Conservation (phyloP, 2,797 vertebrate genomes). For the Eurystomus glaucurus region DNA sequence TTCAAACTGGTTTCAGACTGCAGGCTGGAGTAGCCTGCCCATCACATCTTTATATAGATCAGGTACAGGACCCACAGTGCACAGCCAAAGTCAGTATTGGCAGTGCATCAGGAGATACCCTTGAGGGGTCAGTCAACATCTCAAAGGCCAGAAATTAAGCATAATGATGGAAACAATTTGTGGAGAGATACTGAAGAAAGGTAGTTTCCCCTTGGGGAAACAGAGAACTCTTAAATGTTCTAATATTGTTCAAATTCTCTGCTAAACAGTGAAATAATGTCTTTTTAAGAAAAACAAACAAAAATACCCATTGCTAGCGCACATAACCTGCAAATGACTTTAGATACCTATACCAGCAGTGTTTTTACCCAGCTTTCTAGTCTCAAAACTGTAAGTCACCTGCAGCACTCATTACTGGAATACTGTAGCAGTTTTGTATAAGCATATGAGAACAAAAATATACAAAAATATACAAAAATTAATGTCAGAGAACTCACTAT, state of each 20-base stretch:
- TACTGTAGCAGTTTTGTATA: background rate
- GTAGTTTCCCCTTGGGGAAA: background rate
- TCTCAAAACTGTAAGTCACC: background rate
- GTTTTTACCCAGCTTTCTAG: background rate
- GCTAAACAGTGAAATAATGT: background rate
- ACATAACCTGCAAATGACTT: background rate
- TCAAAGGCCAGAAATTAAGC: background rate
- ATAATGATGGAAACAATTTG: background rate
- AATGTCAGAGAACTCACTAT: background rate
- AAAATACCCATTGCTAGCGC: background rate
- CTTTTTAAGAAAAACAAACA: background rate
- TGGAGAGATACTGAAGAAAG: background rate
- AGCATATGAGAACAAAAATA: background rate
- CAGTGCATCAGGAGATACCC: background rate
- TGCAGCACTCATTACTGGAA: background rate
- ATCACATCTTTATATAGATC: background rate
- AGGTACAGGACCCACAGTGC: background rate
- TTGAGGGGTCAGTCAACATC: background rate
- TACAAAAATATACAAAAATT: background rate
- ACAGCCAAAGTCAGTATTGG: accelerated
- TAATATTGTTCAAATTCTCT: background rate
- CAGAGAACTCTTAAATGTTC: background rate
- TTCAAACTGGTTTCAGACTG: background rate
- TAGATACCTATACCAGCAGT: background rate
- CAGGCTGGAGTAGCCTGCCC: background rate